These are phyloP conservation scores for Clarias fuscus DNA, from an alignment of 2,797 vertebrate genomes.

Conservation along the genomic window DNA sequence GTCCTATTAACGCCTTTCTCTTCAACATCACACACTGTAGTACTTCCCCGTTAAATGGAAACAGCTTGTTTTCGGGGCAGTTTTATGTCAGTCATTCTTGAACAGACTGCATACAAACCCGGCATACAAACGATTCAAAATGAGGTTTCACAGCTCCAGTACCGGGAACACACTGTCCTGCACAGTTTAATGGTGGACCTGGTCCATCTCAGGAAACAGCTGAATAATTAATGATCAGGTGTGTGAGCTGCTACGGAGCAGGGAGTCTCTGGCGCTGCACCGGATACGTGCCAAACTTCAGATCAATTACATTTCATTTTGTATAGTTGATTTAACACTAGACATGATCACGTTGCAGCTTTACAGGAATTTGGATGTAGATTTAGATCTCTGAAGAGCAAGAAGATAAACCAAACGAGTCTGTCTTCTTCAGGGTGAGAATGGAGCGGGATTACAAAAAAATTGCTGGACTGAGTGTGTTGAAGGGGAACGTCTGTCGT, in stretches of 20 bases:
- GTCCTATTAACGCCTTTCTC: neutral
- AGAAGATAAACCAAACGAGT: neutral
- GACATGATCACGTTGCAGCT: neutral
- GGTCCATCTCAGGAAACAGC: neutral
- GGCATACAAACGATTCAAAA: neutral
- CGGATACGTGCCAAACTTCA: neutral
- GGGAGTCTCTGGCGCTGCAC: neutral
- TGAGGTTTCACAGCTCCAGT: neutral
- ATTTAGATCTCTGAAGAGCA: neutral
- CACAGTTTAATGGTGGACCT: neutral
- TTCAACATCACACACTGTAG: neutral
- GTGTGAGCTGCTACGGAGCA: neutral
- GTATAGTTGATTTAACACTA: too few relatives aligned
- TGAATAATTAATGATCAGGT: conserved; percentile 4
- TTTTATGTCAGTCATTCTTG: neutral
- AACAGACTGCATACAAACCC: neutral
- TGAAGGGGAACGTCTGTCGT: neutral
- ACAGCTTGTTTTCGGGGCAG: neutral
- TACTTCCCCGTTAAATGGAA: neutral
- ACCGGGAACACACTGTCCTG: neutral
- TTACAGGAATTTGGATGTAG: neutral
- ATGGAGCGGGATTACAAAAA: neutral
- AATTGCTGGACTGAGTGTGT: neutral
- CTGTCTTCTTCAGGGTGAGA: neutral
- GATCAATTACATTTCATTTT: neutral